Evolutionary conservation across 1,140 invertebrate genomes (phyloP).

Genomic region (Drosophila arizonae): DNA sequence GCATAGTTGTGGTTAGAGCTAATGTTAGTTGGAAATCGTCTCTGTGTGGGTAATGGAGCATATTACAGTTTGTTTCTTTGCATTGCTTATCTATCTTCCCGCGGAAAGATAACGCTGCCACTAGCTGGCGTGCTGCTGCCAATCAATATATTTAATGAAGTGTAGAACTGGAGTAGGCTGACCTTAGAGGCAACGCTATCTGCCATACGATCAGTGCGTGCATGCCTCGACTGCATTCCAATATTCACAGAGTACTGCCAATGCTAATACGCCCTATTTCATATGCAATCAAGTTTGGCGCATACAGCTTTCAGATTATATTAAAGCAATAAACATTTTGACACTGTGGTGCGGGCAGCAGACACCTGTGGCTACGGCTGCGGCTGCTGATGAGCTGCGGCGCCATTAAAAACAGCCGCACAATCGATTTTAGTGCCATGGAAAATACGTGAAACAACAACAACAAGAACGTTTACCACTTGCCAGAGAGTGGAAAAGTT

Average conservation of each 20-base stretch:
- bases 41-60: too few species aligned
- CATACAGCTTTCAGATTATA: too few species aligned
- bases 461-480: slow-evolving; percentile 23
- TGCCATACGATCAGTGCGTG: too few species aligned
- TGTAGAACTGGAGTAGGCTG: too few species aligned
- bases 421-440: slow-evolving; percentile 29
- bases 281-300: too few species aligned
- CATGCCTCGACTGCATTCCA: too few species aligned
- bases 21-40: background rate
- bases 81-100: background rate
- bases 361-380: slow-evolving; percentile 3
- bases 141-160: too few species aligned
- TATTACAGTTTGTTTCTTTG: background rate
- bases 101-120: too few species aligned
- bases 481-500: slow-evolving; percentile 21
- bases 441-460: slow-evolving; percentile 7
- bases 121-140: too few species aligned
- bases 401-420: slow-evolving; percentile 15
- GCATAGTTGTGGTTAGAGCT: background rate
- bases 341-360: background rate
- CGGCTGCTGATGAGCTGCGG: slow-evolving; percentile 8
- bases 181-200: too few species aligned
- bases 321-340: background rate
- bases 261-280: too few species aligned
- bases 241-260: too few species aligned